A percentile compares a stretch with the other conserved stretches of the same genome.
Evolutionary conservation across 2,113 vertebrate species (phyloP).

Genomic region (Nothocercus julius): DNA sequence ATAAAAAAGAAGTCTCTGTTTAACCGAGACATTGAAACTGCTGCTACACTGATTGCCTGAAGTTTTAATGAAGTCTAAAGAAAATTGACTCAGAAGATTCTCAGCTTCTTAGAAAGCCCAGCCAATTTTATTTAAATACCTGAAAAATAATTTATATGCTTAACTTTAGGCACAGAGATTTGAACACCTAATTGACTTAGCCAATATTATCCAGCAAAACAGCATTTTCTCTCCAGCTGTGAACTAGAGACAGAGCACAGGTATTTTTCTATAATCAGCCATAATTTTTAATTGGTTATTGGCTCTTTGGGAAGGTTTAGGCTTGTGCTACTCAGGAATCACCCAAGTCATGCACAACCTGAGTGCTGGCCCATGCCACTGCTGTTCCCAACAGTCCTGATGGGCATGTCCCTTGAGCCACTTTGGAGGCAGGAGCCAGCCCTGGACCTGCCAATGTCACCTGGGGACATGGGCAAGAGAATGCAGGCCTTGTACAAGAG

Average conservation of each 20-base stretch:
- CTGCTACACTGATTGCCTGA: background rate
- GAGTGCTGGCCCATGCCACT: rapidly evolving
- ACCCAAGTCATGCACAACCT: background rate
- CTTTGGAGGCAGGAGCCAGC: background rate
- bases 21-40: background rate
- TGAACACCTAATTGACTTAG: constrained; percentile 43
- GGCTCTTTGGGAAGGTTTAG: background rate
- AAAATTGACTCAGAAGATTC: constrained; percentile 32
- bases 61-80: constrained; percentile 58
- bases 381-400: background rate
- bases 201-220: constrained; percentile 23
- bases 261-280: background rate
- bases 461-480: background rate
- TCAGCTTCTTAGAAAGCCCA: background rate
- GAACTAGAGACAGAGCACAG: background rate
- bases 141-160: constrained; percentile 63
- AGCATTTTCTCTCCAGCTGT: background rate
- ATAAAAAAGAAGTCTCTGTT: constrained; percentile 11
- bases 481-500: background rate
- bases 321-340: background rate
- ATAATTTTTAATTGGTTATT: background rate
- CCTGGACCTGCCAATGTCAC: background rate
- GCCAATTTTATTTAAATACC: constrained; percentile 45
- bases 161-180: constrained; percentile 54
- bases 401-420: background rate